Percentiles rank a stretch among this genome's conserved stretches.
Conservation (phyloP, 2,113 vertebrate genomes). For the Malaclemys terrapin region DNA sequence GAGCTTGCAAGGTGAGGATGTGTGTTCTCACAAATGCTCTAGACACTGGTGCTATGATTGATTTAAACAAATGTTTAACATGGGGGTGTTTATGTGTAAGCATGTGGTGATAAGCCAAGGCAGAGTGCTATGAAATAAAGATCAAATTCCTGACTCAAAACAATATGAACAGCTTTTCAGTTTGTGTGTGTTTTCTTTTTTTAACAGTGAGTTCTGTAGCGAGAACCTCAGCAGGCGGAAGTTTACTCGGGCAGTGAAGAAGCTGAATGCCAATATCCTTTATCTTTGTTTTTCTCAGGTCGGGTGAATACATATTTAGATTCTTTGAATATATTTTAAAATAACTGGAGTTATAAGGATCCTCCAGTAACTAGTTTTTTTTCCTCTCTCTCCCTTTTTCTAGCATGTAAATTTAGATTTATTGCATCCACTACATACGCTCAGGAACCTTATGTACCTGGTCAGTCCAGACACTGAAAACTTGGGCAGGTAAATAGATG, state of each 20-base stretch:
- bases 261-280: slow-evolving; percentile 96
- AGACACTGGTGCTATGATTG: background rate
- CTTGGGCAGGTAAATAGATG: slow-evolving; percentile 91
- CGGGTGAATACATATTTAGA: background rate
- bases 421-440: slow-evolving; percentile 95
- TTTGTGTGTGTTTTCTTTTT: background rate
- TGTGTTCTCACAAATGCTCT: background rate
- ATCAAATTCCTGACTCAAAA: background rate
- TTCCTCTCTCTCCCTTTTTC: background rate
- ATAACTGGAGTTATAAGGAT: background rate
- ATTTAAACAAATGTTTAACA: fast-evolving
- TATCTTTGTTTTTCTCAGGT: slow-evolving; percentile 99
- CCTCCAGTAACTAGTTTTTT: slow-evolving; percentile 25
- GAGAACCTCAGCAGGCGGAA: slow-evolving; percentile 95
- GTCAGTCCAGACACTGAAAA: slow-evolving; percentile 91
- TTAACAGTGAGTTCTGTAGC: slow-evolving; percentile 94
- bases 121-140: fast-evolving
- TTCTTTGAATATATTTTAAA: background rate
- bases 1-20: background rate
- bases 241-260: slow-evolving; percentile 95
- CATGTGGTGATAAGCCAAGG: background rate
- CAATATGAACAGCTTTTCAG: background rate
- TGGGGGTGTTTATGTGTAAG: fast-evolving
- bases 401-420: slow-evolving; percentile 96
- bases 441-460: slow-evolving; percentile 98